phyloP scores from a whole-genome alignment of 1,140 invertebrate species.

The Brachionus asplanchnoidis region DNA sequence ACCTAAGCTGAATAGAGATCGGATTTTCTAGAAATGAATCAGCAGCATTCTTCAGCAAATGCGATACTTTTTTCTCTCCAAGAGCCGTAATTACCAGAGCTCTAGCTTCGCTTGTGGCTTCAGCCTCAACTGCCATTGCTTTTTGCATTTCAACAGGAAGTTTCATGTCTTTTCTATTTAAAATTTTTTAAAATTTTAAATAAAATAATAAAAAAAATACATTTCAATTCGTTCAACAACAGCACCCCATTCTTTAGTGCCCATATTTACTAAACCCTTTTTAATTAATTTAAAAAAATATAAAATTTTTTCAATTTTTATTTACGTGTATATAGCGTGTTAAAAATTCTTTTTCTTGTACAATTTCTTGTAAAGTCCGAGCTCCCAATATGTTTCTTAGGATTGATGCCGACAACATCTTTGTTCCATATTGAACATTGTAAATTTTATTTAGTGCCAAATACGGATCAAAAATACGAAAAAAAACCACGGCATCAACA shows the following conservation, averaged over 20 bases:
- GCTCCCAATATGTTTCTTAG: conserved; percentile 42
- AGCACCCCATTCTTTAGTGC: conserved; percentile 34
- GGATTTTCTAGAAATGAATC: conserved; percentile 57
- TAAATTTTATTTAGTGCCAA: conserved; percentile 39
- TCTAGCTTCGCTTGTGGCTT: conserved; percentile 50
- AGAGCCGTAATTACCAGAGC: conserved; percentile 47
- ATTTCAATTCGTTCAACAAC: conserved; percentile 38
- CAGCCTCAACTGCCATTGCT: conserved; percentile 53
- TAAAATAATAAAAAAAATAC: background rate
- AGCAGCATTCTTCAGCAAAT: conserved; percentile 27
- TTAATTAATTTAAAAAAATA: background rate
- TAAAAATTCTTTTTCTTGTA: conserved; percentile 27
- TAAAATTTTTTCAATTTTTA: background rate
- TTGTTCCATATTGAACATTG: conserved; percentile 39
- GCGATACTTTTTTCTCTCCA: conserved; percentile 42
- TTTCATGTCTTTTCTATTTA: conserved; percentile 45
- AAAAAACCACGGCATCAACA: conserved; percentile 43
- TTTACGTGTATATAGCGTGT: background rate
- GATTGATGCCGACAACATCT: conserved; percentile 36
- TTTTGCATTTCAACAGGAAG: conserved; percentile 48
- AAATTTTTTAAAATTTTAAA: background rate
- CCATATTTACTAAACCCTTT: background rate
- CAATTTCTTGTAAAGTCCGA: conserved; percentile 39
- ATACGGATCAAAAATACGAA: conserved; percentile 36
- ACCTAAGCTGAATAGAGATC: conserved; percentile 73